phyloP scores from a whole-genome alignment of 2,888 invertebrate genomes.

The Drosophila seclusa region DNA sequence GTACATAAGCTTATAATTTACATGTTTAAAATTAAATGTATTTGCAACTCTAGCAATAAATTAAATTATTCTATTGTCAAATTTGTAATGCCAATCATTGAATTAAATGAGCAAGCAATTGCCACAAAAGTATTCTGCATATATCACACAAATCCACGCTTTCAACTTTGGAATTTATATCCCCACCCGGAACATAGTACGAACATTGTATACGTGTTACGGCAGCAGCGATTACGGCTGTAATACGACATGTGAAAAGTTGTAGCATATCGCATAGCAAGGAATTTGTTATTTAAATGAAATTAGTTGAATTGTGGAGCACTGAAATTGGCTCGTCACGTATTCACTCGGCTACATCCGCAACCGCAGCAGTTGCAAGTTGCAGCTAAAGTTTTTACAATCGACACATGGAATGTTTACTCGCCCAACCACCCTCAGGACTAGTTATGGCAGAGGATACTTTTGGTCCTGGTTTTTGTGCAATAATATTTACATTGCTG shows the following conservation, averaged over 20 bases:
- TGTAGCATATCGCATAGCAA: conserved; percentile 34
- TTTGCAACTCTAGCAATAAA: neutral
- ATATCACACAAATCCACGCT: neutral
- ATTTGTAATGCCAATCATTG: neutral
- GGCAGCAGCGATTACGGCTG: conserved; percentile 5
- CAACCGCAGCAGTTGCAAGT: conserved; percentile 18
- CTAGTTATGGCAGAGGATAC: conserved; percentile 18
- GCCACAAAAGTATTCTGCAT: neutral
- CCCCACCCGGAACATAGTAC: neutral
- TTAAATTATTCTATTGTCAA: neutral
- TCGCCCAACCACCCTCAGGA: neutral
- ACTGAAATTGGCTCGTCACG: conserved; percentile 56
- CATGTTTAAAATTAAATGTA: neutral
- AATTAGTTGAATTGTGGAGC: conserved; percentile 59
- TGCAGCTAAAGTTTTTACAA: conserved; percentile 59
- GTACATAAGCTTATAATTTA: too few relatives aligned
- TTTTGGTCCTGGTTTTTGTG: conserved; percentile 40
- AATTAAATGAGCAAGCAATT: neutral
- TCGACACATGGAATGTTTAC: conserved; percentile 36
- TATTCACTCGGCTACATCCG: conserved; percentile 57
- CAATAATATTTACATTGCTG: conserved; percentile 72
- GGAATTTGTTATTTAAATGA: conserved; percentile 66
- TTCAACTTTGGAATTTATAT: conserved; percentile 1
- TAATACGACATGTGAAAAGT: conserved; percentile 28
- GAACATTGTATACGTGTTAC: neutral